These are phyloP conservation scores for Epistrophe eligans DNA, from an alignment of 2,888 invertebrate genomes.

Conservation along the genomic window DNA sequence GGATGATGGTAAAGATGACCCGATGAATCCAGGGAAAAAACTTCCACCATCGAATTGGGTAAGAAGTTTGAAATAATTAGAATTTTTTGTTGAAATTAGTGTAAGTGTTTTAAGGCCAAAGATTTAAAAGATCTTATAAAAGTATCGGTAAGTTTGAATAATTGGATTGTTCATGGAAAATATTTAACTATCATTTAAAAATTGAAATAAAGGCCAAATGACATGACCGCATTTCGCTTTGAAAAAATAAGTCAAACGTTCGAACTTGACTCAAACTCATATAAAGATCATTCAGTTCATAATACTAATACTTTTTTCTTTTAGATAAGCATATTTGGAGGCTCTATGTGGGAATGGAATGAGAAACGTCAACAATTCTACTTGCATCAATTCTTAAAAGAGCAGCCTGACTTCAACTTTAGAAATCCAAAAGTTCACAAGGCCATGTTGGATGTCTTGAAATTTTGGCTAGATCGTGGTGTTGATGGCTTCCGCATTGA, in stretches of 20 bases:
- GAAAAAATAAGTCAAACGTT: too few species aligned
- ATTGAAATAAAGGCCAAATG: too few species aligned
- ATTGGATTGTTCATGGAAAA: too few species aligned
- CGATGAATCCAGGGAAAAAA: slow-evolving; percentile 67
- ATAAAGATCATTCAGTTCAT: too few species aligned
- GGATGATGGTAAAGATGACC: slow-evolving; percentile 86
- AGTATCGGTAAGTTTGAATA: too few species aligned
- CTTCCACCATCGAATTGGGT: slow-evolving; percentile 81
- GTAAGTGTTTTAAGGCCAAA: too few species aligned
- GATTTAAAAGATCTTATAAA: too few species aligned
- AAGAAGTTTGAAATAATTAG: slow-evolving; percentile 25
- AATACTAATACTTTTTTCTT: neutral
- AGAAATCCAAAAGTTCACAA: slow-evolving; percentile 88
- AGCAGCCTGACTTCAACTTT: slow-evolving; percentile 93
- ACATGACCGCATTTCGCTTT: too few species aligned
- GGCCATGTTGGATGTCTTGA: slow-evolving; percentile 87
- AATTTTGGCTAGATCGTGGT: slow-evolving; percentile 90
- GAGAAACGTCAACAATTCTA: slow-evolving; percentile 87
- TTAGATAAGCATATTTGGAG: slow-evolving; percentile 85
- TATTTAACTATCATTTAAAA: too few species aligned
- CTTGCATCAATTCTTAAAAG: slow-evolving; percentile 86
- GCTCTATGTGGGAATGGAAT: slow-evolving; percentile 89
- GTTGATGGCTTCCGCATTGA: slow-evolving; percentile 91
- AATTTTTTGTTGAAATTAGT: too few species aligned
- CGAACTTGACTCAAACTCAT: too few species aligned